phyloP scores from a whole-genome alignment of 2,888 invertebrate species.

The Pachymerium ferrugineum region DNA sequence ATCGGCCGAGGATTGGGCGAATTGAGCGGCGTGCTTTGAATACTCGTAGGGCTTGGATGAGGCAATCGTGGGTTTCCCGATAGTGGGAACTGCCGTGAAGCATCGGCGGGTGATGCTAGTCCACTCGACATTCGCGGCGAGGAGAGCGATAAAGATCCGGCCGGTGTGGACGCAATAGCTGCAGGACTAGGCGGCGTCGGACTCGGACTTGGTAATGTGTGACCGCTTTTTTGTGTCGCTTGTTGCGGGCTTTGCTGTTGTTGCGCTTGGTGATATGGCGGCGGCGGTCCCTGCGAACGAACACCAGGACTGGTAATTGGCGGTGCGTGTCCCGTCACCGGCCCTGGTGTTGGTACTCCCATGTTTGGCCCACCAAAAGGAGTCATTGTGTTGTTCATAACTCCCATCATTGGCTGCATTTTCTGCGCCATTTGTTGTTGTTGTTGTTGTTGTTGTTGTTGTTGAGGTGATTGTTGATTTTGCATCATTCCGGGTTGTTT shows the following conservation, averaged over 20 bases:
- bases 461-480: slow-evolving; percentile 36
- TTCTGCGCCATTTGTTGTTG: slow-evolving; percentile 41
- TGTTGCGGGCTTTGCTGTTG: slow-evolving; percentile 34
- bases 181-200: slow-evolving; percentile 61
- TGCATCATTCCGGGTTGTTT: slow-evolving; percentile 37
- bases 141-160: slow-evolving; percentile 65
- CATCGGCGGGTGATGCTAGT: slow-evolving; percentile 64
- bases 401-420: not conserved
- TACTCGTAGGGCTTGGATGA: slow-evolving; percentile 55
- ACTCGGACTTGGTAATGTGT: slow-evolving; percentile 56
- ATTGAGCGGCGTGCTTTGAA: slow-evolving; percentile 49
- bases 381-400: not conserved
- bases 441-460: slow-evolving; percentile 40
- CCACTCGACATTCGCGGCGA: slow-evolving; percentile 66
- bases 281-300: slow-evolving; percentile 64
- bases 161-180: slow-evolving; percentile 59
- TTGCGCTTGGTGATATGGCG: slow-evolving; percentile 64
- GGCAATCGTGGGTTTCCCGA: slow-evolving; percentile 44
- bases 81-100: slow-evolving; percentile 52
- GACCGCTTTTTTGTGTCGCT: slow-evolving; percentile 46
- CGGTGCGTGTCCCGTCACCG: slow-evolving; percentile 36
- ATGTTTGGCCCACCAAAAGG: slow-evolving; percentile 35
- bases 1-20: slow-evolving; percentile 54
- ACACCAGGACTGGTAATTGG: slow-evolving; percentile 38
- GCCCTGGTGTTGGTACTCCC: no score